Conservation (phyloP, 2,888 invertebrate genomes). For the Plebejus melissa region DNA sequence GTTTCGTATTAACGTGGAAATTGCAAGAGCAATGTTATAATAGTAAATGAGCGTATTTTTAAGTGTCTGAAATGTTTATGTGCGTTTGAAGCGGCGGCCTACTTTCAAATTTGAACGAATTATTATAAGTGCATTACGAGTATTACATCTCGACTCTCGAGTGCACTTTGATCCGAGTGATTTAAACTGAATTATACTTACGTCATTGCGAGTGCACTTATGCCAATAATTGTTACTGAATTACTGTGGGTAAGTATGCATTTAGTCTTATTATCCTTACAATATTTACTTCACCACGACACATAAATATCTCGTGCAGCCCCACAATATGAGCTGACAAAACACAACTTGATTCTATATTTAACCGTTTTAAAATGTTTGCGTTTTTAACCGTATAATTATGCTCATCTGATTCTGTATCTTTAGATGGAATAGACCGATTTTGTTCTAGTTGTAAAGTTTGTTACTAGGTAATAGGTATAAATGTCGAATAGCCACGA, state of each 20-base stretch:
- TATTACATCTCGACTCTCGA: constrained; percentile 34
- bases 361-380: neutral
- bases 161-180: constrained; percentile 30
- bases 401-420: neutral
- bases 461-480: too few species aligned
- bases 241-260: neutral
- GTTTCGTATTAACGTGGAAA: neutral
- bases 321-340: neutral
- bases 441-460: neutral
- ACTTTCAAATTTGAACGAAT: constrained; percentile 51
- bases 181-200: constrained; percentile 32
- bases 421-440: neutral
- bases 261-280: neutral
- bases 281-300: neutral
- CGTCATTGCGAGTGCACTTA: constrained; percentile 11
- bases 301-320: neutral
- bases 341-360: neutral
- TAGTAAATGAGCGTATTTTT: constrained; percentile 2
- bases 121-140: constrained; percentile 52
- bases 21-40: neutral
- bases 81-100: constrained; percentile 53
- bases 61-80: constrained; percentile 38
- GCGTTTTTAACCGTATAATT: neutral
- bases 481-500: too few species aligned
- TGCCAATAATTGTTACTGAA: neutral